Conservation (phyloP, 2,888 invertebrate genomes). For the Thalpophila matura region DNA sequence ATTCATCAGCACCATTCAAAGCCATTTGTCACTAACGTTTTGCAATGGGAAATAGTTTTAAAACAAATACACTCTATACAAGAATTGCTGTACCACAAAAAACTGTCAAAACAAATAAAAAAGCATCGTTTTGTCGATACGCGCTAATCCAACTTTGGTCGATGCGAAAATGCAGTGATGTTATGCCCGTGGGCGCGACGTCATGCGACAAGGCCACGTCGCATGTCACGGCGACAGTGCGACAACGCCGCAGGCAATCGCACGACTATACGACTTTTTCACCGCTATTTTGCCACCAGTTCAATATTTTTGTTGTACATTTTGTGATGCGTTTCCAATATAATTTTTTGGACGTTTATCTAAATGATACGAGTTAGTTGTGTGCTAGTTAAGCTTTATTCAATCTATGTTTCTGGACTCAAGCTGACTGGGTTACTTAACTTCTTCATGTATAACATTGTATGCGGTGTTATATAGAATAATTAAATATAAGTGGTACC, state of each 20-base stretch:
- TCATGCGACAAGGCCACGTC: slow-evolving; percentile 54
- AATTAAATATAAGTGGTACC: no score
- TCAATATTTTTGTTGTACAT: slow-evolving; percentile 16
- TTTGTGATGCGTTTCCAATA: slow-evolving; percentile 17
- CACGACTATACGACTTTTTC: slow-evolving; percentile 47
- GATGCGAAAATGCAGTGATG: slow-evolving; percentile 48
- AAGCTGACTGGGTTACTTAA: no score
- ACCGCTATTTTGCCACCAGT: slow-evolving; percentile 56
- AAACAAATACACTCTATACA: slow-evolving; percentile 19
- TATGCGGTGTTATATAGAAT: no score
- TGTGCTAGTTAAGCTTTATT: not conserved
- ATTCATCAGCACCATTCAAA: not conserved
- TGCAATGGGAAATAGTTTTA: slow-evolving; percentile 15
- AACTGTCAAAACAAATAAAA: slow-evolving; percentile 38
- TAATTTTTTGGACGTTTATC: not conserved
- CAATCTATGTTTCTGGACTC: not conserved
- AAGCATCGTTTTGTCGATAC: slow-evolving; percentile 45
- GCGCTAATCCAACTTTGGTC: slow-evolving; percentile 58
- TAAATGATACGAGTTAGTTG: not conserved
- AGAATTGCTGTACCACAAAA: slow-evolving; percentile 34
- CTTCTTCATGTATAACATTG: no score
- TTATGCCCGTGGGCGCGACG: slow-evolving; percentile 34
- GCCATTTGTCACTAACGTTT: not conserved
- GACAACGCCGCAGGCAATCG: slow-evolving; percentile 52
- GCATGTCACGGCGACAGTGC: slow-evolving; percentile 49